phyloP scores from a whole-genome alignment of 2,113 vertebrate genomes.

The Nibea albiflora region DNA sequence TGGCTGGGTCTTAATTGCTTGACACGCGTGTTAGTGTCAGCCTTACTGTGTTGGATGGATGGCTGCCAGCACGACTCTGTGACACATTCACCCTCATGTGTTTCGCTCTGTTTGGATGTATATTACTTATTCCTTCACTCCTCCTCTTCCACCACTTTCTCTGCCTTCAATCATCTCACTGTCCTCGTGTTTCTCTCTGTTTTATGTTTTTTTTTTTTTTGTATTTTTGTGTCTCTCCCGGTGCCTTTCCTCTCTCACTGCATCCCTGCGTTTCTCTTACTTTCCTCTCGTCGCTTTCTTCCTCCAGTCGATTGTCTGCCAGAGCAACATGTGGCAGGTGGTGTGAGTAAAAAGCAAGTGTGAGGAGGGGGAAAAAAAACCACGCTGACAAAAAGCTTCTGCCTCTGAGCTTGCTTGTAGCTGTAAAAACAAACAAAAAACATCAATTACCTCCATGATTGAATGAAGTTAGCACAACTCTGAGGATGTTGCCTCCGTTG shows the following conservation, averaged over 20 bases:
- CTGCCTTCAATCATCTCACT: slow-evolving; percentile 30
- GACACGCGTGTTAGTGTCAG: slow-evolving; percentile 75
- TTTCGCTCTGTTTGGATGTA: slow-evolving; percentile 33
- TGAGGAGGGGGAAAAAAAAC: slow-evolving; percentile 38
- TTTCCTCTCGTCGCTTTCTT: slow-evolving; percentile 32
- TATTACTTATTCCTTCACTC: slow-evolving; percentile 43
- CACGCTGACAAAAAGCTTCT: slow-evolving; percentile 58
- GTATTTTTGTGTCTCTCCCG: slow-evolving; percentile 14
- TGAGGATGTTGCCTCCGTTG: slow-evolving; percentile 61
- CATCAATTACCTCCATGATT: slow-evolving; percentile 77
- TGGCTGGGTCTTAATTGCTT: slow-evolving; percentile 71
- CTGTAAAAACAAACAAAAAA: slow-evolving; percentile 35
- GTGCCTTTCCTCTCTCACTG: slow-evolving; percentile 7
- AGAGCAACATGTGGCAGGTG: slow-evolving; percentile 81
- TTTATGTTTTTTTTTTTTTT: slow-evolving; percentile 4
- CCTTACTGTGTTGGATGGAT: slow-evolving; percentile 72
- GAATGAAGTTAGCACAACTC: slow-evolving; percentile 76
- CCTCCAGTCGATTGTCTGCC: slow-evolving; percentile 59
- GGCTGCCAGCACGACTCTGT: slow-evolving; percentile 65
- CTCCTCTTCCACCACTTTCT: slow-evolving; percentile 41
- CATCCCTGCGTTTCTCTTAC: slow-evolving; percentile 15
- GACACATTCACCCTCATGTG: slow-evolving; percentile 35
- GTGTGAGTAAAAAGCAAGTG: slow-evolving; percentile 45
- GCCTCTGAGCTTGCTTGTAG: slow-evolving; percentile 66
- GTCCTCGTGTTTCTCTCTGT: slow-evolving; percentile 2